phyloP scores from a whole-genome alignment of 2,888 invertebrate species.

The Phaedon cochleariae region DNA sequence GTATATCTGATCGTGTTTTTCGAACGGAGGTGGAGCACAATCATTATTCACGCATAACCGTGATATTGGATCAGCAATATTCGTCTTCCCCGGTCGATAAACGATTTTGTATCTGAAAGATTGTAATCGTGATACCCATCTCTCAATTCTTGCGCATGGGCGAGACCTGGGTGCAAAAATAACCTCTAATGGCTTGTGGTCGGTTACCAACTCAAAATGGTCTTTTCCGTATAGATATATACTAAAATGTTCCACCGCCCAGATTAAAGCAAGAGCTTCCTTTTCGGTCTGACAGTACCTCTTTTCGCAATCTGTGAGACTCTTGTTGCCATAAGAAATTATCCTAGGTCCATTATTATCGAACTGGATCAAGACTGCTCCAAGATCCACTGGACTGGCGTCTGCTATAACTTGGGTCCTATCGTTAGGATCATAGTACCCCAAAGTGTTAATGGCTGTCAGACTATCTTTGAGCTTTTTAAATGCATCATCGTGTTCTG shows the following conservation, averaged over 20 bases:
- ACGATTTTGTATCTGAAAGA: conserved; percentile 26
- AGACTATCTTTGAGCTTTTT: neutral
- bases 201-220: conserved; percentile 45
- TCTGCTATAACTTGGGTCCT: conserved; percentile 47
- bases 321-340: conserved; percentile 46
- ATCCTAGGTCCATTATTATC: conserved; percentile 37
- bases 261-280: neutral
- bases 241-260: too few relatives aligned
- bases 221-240: too few relatives aligned
- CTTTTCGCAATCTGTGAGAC: conserved; percentile 41
- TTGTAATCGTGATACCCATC: conserved; percentile 29
- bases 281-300: conserved; percentile 54
- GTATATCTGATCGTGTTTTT: conserved; percentile 10
- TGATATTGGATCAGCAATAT: conserved; percentile 30
- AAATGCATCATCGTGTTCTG: too few relatives aligned
- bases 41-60: conserved; percentile 6
- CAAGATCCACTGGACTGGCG: conserved; percentile 46
- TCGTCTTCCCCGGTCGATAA: conserved; percentile 26
- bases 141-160: conserved; percentile 38
- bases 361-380: conserved; percentile 44
- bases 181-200: conserved; percentile 54
- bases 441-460: conserved; percentile 39
- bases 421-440: too few relatives aligned
- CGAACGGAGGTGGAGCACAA: neutral
- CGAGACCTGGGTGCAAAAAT: conserved; percentile 44